Evolutionary conservation across 2,113 vertebrate genomes (phyloP).

Genomic region (Pituophis catenifer): DNA sequence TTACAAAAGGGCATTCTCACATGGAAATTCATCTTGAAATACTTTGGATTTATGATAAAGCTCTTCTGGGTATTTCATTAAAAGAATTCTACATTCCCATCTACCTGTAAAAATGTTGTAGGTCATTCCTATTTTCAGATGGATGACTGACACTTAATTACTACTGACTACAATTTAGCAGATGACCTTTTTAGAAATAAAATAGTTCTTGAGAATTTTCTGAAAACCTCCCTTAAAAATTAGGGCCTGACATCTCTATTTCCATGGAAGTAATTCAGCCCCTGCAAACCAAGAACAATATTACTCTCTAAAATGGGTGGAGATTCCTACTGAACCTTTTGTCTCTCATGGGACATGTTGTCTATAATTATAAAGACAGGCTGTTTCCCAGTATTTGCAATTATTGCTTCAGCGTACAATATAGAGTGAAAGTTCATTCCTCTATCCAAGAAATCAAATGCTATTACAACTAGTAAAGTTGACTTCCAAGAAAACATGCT

Average conservation of each 20-base stretch:
- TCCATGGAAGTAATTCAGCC: background rate
- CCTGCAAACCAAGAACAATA: background rate
- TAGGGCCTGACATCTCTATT: background rate
- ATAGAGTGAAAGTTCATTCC: background rate
- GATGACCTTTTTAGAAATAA: constrained; percentile 18
- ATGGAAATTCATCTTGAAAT: constrained; percentile 10
- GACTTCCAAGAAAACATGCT: background rate
- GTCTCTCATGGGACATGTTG: background rate
- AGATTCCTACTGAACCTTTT: background rate
- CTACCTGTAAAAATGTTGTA: constrained; percentile 22
- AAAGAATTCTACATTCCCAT: constrained; percentile 38
- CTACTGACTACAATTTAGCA: constrained; percentile 14
- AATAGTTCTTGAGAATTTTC: constrained; percentile 14
- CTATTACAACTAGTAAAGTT: background rate
- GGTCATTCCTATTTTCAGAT: constrained; percentile 33
- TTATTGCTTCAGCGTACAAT: constrained; percentile 29
- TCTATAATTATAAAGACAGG: constrained; percentile 21
- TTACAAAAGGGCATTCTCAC: constrained; percentile 14
- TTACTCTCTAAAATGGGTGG: background rate
- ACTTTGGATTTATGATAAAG: constrained; percentile 29
- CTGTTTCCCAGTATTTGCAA: constrained; percentile 12
- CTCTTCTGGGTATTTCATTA: constrained; percentile 25
- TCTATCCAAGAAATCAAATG: background rate
- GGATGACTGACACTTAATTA: constrained; percentile 30
- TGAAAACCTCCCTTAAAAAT: background rate